Percentiles rank a stretch among this genome's conserved stretches.
phyloP scores from a whole-genome alignment of 2,888 invertebrate species.

The Pomacea canaliculata region DNA sequence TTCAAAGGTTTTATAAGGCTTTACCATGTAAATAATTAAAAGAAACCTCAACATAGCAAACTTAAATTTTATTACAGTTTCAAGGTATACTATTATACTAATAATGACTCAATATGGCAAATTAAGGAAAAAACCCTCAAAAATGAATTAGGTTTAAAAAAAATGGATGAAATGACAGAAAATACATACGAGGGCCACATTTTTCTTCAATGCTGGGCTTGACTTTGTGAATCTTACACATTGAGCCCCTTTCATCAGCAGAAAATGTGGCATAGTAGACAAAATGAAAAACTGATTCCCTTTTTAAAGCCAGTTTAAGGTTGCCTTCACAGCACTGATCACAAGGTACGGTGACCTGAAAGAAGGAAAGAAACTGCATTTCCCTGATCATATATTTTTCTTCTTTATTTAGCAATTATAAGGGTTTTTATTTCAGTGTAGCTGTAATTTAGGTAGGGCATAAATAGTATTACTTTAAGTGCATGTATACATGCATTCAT shows the following conservation, averaged over 20 bases:
- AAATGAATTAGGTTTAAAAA: neutral
- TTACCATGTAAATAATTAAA: too few relatives aligned
- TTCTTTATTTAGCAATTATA: too few relatives aligned
- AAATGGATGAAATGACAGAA: neutral
- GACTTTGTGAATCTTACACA: constrained; percentile 2
- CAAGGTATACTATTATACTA: too few relatives aligned
- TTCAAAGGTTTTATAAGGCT: too few relatives aligned
- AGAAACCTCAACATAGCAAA: too few relatives aligned
- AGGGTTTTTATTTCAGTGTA: too few relatives aligned
- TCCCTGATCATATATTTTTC: neutral
- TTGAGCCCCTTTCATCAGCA: neutral
- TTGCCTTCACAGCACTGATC: constrained; percentile 14
- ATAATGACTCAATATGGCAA: too few relatives aligned
- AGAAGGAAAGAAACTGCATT: neutral
- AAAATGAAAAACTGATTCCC: constrained; percentile 8
- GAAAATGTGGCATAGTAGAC: constrained; percentile 1
- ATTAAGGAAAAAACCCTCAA: neutral
- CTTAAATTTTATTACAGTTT: too few relatives aligned
- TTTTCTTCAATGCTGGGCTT: constrained; percentile 4
- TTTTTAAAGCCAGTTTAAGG: constrained; percentile 7
- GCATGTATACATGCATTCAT: too few relatives aligned
- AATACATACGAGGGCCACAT: constrained; percentile 15
- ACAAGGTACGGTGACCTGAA: constrained; percentile 15
- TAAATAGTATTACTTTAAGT: too few relatives aligned
- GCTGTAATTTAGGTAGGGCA: too few relatives aligned